These are phyloP conservation scores for Papilio gigon DNA, from an alignment of 2,888 invertebrate genomes.

Conservation along the genomic window DNA sequence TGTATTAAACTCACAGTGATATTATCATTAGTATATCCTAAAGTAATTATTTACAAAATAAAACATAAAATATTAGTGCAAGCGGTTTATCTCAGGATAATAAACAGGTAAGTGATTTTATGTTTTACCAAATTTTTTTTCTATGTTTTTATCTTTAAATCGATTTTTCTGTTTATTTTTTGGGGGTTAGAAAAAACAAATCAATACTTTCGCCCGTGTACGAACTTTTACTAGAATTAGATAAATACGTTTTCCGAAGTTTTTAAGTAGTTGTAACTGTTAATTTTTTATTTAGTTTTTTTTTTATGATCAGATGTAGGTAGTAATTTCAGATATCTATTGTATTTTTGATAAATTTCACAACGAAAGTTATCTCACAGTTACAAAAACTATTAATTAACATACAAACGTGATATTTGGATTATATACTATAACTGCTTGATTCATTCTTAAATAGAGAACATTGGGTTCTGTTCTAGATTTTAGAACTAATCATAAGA, in stretches of 20 bases:
- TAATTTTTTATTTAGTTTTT: neutral
- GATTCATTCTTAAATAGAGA: too few relatives aligned
- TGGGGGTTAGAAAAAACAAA: neutral
- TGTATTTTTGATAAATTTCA: too few relatives aligned
- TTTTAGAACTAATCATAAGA: too few relatives aligned
- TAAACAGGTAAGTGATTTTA: constrained; percentile 28
- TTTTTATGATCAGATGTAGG: too few relatives aligned
- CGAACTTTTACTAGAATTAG: neutral
- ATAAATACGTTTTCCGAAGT: neutral
- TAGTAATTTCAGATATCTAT: too few relatives aligned
- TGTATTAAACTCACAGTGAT: constrained; percentile 33
- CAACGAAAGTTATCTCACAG: too few relatives aligned
- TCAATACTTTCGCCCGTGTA: neutral
- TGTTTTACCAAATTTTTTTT: constrained; percentile 8
- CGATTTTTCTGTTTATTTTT: neutral
- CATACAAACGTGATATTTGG: too few relatives aligned
- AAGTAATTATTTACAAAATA: constrained; percentile 20
- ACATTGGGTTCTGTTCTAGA: too few relatives aligned
- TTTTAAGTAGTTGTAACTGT: neutral
- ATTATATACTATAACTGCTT: too few relatives aligned
- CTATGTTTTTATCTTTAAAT: neutral
- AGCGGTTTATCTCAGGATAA: neutral
- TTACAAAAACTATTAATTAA: too few relatives aligned
- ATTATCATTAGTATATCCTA: neutral
- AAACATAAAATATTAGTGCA: neutral